These are phyloP conservation scores for Dreissena polymorpha DNA, from an alignment of 1,140 invertebrate genomes.

Conservation along the genomic window DNA sequence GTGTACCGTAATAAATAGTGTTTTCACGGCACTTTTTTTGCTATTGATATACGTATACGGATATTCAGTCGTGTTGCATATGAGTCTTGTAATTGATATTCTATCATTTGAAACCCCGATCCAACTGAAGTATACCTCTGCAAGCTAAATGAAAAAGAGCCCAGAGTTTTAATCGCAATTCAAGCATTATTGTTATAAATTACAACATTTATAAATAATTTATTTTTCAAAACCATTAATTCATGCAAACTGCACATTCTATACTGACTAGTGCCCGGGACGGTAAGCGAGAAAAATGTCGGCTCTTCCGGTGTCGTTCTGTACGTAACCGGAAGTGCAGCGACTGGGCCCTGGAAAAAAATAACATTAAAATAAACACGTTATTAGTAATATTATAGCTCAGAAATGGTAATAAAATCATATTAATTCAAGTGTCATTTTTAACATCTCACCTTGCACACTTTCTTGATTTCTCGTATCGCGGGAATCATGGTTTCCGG, in stretches of 20 bases:
- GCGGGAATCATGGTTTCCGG: slow-evolving; percentile 72
- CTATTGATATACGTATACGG: not conserved
- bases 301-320: slow-evolving; percentile 35
- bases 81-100: too few relatives aligned
- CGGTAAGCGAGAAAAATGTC: slow-evolving; percentile 39
- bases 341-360: slow-evolving; percentile 30
- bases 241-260: not conserved
- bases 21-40: not conserved
- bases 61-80: not conserved
- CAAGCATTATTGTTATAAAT: not conserved
- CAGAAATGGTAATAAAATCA: not conserved
- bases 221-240: too few relatives aligned
- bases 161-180: not conserved
- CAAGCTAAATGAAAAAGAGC: too few relatives aligned
- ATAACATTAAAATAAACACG: not conserved
- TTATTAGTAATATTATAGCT: not conserved
- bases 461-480: slow-evolving; percentile 62
- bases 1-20: not conserved
- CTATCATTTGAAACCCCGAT: too few relatives aligned
- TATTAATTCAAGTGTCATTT: not conserved
- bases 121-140: too few relatives aligned
- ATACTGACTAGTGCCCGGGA: slow-evolving; percentile 38
- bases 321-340: slow-evolving; percentile 34
- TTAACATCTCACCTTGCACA: slow-evolving; percentile 64
- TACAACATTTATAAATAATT: not conserved